Conservation (phyloP, 2,797 vertebrate genomes). For the Buphagus erythrorhynchus region DNA sequence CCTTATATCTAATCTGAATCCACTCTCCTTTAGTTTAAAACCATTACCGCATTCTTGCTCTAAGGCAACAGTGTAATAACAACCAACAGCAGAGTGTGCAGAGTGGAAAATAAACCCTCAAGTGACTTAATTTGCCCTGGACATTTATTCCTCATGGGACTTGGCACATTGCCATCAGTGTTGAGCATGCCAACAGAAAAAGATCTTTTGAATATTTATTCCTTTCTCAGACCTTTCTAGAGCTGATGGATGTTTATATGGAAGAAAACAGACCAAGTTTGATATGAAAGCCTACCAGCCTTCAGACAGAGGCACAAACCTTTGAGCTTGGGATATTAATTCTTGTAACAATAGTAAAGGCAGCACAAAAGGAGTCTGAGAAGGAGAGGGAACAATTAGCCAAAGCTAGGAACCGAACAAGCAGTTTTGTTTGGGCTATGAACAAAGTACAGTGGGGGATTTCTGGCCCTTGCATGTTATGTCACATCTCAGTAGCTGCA, state of each 20-base stretch:
- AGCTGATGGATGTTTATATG: neutral
- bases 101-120: neutral
- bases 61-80: neutral
- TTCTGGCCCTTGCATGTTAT: neutral
- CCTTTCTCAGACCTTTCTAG: neutral
- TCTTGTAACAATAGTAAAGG: neutral
- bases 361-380: neutral
- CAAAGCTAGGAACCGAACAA: neutral
- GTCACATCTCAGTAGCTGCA: neutral
- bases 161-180: neutral
- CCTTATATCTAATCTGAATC: neutral
- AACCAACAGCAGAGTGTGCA: neutral
- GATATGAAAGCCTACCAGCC: neutral
- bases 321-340: neutral
- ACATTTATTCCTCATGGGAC: neutral
- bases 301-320: neutral
- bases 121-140: neutral
- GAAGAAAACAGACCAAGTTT: neutral
- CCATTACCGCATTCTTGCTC: neutral
- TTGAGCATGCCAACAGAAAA: neutral
- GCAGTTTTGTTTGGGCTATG: neutral
- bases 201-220: neutral
- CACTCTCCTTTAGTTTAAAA: neutral
- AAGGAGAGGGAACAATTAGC: neutral
- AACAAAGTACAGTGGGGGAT: neutral